These are phyloP conservation scores for Macaca nemestrina DNA, from an alignment of 2,113 vertebrate genomes.

Conservation along the genomic window DNA sequence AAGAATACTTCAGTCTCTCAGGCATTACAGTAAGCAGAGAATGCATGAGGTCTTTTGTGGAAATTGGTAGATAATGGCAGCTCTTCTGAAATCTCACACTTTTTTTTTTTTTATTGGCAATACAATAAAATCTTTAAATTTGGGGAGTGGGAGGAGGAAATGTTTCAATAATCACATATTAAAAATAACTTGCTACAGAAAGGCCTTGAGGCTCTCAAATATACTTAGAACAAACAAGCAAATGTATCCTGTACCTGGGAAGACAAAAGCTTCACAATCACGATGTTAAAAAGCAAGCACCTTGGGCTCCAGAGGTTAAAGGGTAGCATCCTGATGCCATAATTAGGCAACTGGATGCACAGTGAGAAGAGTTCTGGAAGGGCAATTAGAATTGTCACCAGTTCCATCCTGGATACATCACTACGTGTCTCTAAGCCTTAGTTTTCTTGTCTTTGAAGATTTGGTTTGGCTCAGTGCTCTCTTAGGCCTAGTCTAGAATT, in stretches of 20 bases:
- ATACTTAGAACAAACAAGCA: not conserved
- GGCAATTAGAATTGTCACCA: not conserved
- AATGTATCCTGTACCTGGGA: not conserved
- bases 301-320: not conserved
- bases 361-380: not conserved
- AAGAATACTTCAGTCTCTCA: constrained; percentile 51
- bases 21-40: constrained; percentile 39
- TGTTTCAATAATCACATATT: not conserved
- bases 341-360: not conserved
- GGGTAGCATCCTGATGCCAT: not conserved
- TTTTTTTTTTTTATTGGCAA: constrained; percentile 31
- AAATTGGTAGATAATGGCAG: constrained; percentile 36
- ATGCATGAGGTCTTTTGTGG: not conserved
- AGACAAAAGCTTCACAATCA: not conserved
- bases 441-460: not conserved
- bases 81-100: constrained; percentile 47
- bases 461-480: not conserved
- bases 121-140: constrained; percentile 42
- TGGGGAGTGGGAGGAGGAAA: not conserved
- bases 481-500: not conserved
- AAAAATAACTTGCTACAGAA: not conserved
- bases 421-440: not conserved
- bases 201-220: not conserved
- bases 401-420: not conserved
- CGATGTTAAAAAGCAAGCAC: not conserved